A percentile compares a stretch with the other conserved stretches of the same genome.
Conservation (phyloP, 2,113 vertebrate genomes). For the Aldabrachelys gigantea region DNA sequence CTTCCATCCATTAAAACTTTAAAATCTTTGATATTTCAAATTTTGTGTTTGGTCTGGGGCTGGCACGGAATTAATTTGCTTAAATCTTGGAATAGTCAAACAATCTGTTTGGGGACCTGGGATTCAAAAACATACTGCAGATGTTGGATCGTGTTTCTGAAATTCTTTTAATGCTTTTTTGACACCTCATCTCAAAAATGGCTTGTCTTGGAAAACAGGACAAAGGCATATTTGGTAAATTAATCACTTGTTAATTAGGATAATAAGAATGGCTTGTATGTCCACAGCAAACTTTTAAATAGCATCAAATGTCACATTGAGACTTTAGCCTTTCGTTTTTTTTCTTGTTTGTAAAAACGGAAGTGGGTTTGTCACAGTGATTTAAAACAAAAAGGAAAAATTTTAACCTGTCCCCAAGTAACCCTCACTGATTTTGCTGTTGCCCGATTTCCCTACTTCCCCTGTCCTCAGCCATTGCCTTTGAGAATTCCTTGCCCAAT, state of each 20-base stretch:
- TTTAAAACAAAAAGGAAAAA: neutral
- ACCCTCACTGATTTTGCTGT: neutral
- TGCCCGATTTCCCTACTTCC: neutral
- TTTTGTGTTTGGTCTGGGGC: neutral
- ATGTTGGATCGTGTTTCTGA: neutral
- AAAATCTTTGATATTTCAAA: neutral
- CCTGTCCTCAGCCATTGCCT: neutral
- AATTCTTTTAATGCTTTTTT: neutral
- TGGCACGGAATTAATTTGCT: neutral
- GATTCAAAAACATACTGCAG: neutral
- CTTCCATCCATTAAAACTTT: neutral
- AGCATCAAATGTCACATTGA: neutral
- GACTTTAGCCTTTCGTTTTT: neutral
- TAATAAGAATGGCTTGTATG: neutral
- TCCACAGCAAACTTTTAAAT: neutral
- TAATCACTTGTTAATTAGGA: neutral
- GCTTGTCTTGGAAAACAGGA: neutral
- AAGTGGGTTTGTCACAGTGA: neutral
- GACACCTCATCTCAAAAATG: neutral
- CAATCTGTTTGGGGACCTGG: neutral
- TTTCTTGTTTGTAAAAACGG: neutral
- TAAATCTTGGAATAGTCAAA: neutral
- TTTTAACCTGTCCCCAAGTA: neutral
- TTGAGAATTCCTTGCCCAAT: neutral
- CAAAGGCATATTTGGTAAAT: neutral